Evolutionary conservation across 2,888 invertebrate genomes (phyloP), one percentile per base, ranked within the genome.

Genomic region (Volucella bombylans): DNA sequence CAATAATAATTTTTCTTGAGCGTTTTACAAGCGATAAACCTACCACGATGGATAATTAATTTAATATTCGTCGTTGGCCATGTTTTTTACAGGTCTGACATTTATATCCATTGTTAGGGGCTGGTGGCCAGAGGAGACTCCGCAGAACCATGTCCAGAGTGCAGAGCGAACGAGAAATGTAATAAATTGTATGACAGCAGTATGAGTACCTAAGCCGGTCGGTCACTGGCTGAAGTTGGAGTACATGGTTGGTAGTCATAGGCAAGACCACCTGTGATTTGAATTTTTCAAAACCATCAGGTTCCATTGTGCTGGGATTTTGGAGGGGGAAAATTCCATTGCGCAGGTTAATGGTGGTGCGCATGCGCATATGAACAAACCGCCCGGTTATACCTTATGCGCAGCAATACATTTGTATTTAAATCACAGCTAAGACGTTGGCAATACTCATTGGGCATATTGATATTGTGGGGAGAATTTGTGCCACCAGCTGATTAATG

Each of bases 21-120:
- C 69, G 54, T 64, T 55, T 79, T 76, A 69, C 83, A 79, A 69
- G 67, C 49, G 54, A 67, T 79, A 79, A 79, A 69, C 74, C 83
- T 73, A 79, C 83, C 59, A 55, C 54, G 61, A 43, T 71, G 79
- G 69, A 74, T 71, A 80, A 83, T 74, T 80, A 76, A 79, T 80
- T 83, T 67, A 54, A 67, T 80, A 82, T 59, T 67, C 74, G 61
- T 55, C 68, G 78, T 73, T 55, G 50, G 72, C 50, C 64, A 59
- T 74, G 18, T 6, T 55, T 18, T 31, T 23, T 14, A 52, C 64
- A 47, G 61, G 43, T 61, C 65, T 57, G 14, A 43, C 15, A 68
- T 39, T 55, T 41, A 55, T 49, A 65, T 18, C 18, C 41, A 79
- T 79, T 80, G 74, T 80, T 76, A 64, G 47, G 52, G 59, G 41